Base-by-base conservation (phyloP, 2,888 invertebrate species). In the Tetragnatha montana region DNA sequence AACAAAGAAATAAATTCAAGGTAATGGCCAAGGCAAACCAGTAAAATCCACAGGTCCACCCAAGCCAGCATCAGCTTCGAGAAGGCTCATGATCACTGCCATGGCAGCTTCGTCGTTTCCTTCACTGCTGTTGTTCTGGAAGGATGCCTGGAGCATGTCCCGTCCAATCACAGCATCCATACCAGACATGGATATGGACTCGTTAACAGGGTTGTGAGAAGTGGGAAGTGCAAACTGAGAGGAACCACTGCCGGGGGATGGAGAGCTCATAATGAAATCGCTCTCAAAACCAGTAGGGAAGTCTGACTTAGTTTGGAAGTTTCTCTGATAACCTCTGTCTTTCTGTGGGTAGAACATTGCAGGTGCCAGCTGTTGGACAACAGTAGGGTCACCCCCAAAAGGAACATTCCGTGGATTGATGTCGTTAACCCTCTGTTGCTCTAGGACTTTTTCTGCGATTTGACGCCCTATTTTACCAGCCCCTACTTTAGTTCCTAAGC, bases 71-170 rank as follows among this genome's bases (percentile, higher is more conserved):
- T 97, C 97, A 0, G 97, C 97, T 93, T 97, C 97, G 75, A 97
- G 94, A 47, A 97, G 95, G 93, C 96, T 97, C 97, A 97, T 97
- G 92, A 97, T 97, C 92, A 97, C 97, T 0, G 97, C 97, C 97
- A 97, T 97, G 7, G 97, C 97, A 3, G 97, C 97, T 93, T 97
- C 97, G 92, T 97, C 97, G 93, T 96, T 97, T 71, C 96, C 96
- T 92, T 97, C 96, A 74, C 95, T 94, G 0, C 94, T 94, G 35
- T 35, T 91, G 22, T 47, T 84, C 75, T 90, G 91, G 83, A 87
- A 91, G 14, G 89, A 87, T 47, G 85, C 87, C 49, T 91, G 92
- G 51, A 92, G 74, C 35, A 94, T 94, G 1, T 94, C 93, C 86
- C 94, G 94, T 78, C 94, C 94, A 93, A 95, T 81, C 68, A 95